Conservation (phyloP, 2,888 invertebrate genomes). For the Marasmarcha lunaedactyla region DNA sequence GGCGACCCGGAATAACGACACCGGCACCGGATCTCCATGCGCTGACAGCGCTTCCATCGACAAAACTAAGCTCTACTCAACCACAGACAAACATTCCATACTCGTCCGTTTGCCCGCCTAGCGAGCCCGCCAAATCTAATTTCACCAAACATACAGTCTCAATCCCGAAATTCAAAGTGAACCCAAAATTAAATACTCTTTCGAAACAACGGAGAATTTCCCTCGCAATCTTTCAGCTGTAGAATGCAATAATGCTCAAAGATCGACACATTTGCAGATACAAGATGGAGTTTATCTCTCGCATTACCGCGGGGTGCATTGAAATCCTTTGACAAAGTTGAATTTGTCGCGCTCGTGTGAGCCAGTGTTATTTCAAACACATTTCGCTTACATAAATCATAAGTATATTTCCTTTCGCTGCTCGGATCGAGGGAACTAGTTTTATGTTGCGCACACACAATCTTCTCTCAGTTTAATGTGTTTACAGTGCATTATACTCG, state of each 20-base stretch:
- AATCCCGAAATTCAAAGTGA: no score
- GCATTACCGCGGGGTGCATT: conserved; percentile 10
- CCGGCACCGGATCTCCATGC: no score
- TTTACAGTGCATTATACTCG: no score
- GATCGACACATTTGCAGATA: background rate
- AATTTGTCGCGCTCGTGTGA: conserved; percentile 25
- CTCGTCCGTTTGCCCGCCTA: no score
- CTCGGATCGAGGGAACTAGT: conserved; percentile 21
- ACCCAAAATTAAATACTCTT: background rate
- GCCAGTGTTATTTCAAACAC: conserved; percentile 30
- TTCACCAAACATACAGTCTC: no score
- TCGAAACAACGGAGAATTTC: background rate
- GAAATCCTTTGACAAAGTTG: conserved; percentile 21
- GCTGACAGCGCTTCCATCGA: no score
- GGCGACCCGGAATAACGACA: no score
- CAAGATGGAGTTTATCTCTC: conserved; percentile 3
- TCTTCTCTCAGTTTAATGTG: background rate
- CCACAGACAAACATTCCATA: no score
- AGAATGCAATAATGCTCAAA: conserved; percentile 1
- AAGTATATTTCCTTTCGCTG: conserved; percentile 40
- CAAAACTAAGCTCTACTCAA: no score
- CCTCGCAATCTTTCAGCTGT: background rate
- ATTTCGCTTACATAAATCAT: conserved; percentile 49
- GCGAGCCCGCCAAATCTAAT: no score
- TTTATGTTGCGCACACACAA: conserved; percentile 19